Base-by-base conservation (phyloP, 2,797 vertebrate species). In the Buceros bicornis region DNA sequence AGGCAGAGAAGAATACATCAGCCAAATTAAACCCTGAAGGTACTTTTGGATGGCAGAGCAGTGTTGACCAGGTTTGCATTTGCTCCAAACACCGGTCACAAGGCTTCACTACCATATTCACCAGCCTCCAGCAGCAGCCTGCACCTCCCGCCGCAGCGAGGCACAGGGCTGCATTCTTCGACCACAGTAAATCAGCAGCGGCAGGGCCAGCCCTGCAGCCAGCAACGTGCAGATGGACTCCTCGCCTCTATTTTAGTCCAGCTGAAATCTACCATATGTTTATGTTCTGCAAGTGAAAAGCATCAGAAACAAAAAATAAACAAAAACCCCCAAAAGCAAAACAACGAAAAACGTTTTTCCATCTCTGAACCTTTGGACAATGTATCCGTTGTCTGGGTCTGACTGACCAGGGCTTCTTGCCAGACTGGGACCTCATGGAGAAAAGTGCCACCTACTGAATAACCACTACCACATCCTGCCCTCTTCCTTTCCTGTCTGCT, bases 371-470 rank as follows among this genome's bases (percentile, higher is more conserved):
- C 33, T 87, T 82, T 86, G 62, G 71, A 91, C 76, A 88, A 62
- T 61, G 2, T n/a, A 18, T 35, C 35, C 29, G n/a, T 73, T 86
- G 67, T 91, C 56, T 66, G 82, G 21, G 20, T 87, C 81, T 89
- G 70, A 62, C 62, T 62, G 71, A 54, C n/a, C 16, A 1, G 35
- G 65, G 35, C 85, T 85, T 50, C 85, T 91, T 82, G 88, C 71
- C 85, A 82, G 50, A n/a, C n/a, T 90, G 76, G 24, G 82, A 62
- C 40, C 43, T 87, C 80, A n/a, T 1, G 47, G 77, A 71, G 87
- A 72, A 87, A 93, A 96, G 64, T 85, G 51, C 79, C 88, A 66
- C 64, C 87, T 71, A 65, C 62, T 78, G 85, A 86, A 64, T 64
- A 87, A 94, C 43, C 65, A 31, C 66, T 19, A 53, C 33, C 60